These are phyloP conservation scores for Labeo rohita DNA, from an alignment of 2,113 vertebrate genomes.

Conservation along the genomic window DNA sequence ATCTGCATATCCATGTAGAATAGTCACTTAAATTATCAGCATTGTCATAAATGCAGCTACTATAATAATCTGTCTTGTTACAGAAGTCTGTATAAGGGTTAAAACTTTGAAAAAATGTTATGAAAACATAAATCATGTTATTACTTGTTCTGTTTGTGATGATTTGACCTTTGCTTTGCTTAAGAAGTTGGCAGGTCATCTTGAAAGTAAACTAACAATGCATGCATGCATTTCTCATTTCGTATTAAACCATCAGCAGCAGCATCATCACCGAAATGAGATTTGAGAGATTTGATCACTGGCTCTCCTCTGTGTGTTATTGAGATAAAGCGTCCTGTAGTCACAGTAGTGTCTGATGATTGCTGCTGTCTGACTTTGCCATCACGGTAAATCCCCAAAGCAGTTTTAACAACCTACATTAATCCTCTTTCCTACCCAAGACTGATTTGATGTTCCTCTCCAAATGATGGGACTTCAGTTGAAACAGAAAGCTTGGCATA, in stretches of 20 bases:
- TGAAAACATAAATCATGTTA: not conserved
- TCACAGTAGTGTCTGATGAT: slow-evolving; percentile 62
- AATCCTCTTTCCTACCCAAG: slow-evolving; percentile 79
- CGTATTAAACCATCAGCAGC: not conserved
- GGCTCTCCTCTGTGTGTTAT: slow-evolving; percentile 17
- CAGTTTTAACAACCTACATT: slow-evolving; percentile 71
- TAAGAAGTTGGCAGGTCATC: not conserved
- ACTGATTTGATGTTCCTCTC: slow-evolving; percentile 74
- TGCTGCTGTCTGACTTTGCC: slow-evolving; percentile 65
- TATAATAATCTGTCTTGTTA: not conserved
- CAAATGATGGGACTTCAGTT: slow-evolving; percentile 66
- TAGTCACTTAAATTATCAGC: not conserved
- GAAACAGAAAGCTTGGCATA: slow-evolving; percentile 47
- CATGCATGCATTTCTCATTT: not conserved
- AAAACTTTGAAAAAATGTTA: not conserved
- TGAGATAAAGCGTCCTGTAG: slow-evolving; percentile 1
- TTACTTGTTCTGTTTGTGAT: not conserved
- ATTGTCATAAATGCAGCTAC: not conserved
- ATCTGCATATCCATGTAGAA: not conserved
- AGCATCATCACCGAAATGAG: not conserved
- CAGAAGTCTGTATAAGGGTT: not conserved
- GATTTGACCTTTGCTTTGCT: not conserved
- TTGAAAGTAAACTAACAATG: not conserved
- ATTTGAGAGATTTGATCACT: slow-evolving; percentile 25
- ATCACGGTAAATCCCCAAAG: slow-evolving; percentile 69